Evolutionary conservation across 2,888 invertebrate genomes (phyloP).

Genomic region (Rhodophaea formosa): DNA sequence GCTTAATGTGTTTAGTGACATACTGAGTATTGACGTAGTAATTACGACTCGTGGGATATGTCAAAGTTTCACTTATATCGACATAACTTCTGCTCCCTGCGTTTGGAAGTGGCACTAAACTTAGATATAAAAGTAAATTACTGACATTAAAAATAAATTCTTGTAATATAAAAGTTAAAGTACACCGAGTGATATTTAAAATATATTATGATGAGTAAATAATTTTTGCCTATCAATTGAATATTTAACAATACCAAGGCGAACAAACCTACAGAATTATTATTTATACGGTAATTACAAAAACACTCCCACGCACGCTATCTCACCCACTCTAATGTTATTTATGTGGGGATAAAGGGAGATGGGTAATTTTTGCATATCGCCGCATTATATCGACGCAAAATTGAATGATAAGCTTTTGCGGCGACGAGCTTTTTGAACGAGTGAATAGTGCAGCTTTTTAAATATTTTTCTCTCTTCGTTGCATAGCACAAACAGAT

Average conservation of each 20-base stretch:
- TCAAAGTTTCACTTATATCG: too few species aligned
- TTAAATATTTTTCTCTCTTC: neutral
- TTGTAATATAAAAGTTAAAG: too few species aligned
- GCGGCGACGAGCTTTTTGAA: slow-evolving; percentile 16
- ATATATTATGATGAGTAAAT: too few species aligned
- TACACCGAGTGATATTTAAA: too few species aligned
- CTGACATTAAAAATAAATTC: too few species aligned
- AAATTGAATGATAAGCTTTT: slow-evolving; percentile 70
- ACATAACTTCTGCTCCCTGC: too few species aligned
- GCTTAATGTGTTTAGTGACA: too few species aligned
- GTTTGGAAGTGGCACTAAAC: too few species aligned
- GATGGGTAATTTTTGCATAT: slow-evolving; percentile 75
- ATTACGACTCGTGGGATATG: too few species aligned
- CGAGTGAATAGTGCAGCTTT: neutral
- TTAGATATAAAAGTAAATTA: too few species aligned
- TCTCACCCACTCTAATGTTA: slow-evolving; percentile 69
- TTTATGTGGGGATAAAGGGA: slow-evolving; percentile 76
- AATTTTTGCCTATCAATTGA: too few species aligned
- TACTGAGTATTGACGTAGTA: too few species aligned
- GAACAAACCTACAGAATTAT: slow-evolving; percentile 56
- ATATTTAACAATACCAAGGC: neutral
- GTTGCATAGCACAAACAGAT: neutral
- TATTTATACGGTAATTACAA: slow-evolving; percentile 81
- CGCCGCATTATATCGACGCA: slow-evolving; percentile 53
- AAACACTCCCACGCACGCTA: slow-evolving; percentile 72